phyloP scores from a whole-genome alignment of 2,797 vertebrate genomes.

The Acrossocheilus fasciatus region DNA sequence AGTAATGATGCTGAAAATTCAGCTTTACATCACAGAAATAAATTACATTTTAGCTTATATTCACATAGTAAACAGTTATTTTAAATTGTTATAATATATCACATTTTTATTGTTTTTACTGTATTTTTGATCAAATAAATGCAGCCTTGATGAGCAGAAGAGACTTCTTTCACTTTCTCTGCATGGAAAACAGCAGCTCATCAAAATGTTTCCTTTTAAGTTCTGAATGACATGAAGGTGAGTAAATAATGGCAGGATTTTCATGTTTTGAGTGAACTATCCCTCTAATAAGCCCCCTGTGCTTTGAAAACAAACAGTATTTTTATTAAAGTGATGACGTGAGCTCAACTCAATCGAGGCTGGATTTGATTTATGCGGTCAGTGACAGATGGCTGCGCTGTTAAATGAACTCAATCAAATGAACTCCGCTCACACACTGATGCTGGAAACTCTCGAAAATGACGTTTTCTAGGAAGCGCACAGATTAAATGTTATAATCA shows the following conservation, averaged over 20 bases:
- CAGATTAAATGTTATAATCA: slow-evolving; percentile 48
- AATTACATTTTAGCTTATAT: neutral
- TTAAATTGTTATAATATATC: neutral
- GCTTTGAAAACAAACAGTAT: neutral
- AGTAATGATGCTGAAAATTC: neutral
- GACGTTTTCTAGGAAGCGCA: neutral
- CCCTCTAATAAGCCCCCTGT: slow-evolving; percentile 11
- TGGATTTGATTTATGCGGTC: slow-evolving; percentile 52
- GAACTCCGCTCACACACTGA: neutral
- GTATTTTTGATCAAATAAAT: neutral
- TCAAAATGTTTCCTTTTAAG: neutral
- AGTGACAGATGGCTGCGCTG: slow-evolving; percentile 42
- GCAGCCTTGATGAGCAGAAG: too few relatives aligned
- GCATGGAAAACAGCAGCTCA: neutral
- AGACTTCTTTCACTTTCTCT: neutral
- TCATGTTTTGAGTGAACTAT: neutral
- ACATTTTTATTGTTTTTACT: neutral
- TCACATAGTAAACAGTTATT: neutral
- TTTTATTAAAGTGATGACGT: slow-evolving; percentile 47
- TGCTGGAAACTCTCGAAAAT: neutral
- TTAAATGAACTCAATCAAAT: slow-evolving; percentile 36
- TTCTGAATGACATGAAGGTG: neutral
- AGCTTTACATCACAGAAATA: too few relatives aligned
- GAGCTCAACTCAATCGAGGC: slow-evolving; percentile 41
- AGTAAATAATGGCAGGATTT: neutral